A percentile compares a stretch with the other conserved stretches of the same genome.
Evolutionary conservation across 2,113 vertebrate genomes (phyloP).

Genomic region (Forbesichthys agassizii): DNA sequence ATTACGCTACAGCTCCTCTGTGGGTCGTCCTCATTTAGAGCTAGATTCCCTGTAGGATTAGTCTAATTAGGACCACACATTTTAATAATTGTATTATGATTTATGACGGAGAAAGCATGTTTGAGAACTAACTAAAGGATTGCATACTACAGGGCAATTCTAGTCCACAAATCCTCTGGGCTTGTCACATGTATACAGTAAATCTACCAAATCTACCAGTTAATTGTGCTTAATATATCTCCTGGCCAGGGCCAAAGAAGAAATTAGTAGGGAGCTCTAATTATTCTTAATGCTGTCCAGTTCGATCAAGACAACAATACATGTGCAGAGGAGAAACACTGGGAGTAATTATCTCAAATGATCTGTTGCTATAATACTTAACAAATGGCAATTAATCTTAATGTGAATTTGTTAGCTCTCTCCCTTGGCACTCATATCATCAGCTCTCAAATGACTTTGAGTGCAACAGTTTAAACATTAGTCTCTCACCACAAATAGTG

Average conservation of each 20-base stretch:
- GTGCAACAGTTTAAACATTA: conserved; percentile 10
- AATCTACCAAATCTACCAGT: conserved; percentile 47
- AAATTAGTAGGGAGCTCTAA: conserved; percentile 23
- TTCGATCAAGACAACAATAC: conserved; percentile 13
- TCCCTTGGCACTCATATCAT: conserved; percentile 7
- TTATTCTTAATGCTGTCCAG: conserved; percentile 18
- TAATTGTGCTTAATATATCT: conserved; percentile 52
- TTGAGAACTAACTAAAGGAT: conserved; percentile 23
- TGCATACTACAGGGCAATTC: conserved; percentile 8
- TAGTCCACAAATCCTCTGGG: conserved; percentile 31
- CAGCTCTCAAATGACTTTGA: neutral
- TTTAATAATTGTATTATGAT: conserved; percentile 39
- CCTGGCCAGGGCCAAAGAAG: conserved; percentile 36
- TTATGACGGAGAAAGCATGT: conserved; percentile 18
- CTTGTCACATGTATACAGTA: conserved; percentile 14
- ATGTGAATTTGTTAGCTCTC: conserved; percentile 7
- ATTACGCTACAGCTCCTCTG: conserved; percentile 31
- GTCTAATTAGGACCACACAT: conserved; percentile 51
- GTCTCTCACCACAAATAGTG: conserved; percentile 5
- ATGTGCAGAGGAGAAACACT: conserved; percentile 10
- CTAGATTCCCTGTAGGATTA: conserved; percentile 45
- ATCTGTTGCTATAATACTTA: conserved; percentile 35
- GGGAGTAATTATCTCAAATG: conserved; percentile 49
- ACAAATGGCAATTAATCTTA: conserved; percentile 40
- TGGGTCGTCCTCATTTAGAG: conserved; percentile 51